These are phyloP conservation scores for Quadroppia sp. DNA, from an alignment of 2,888 invertebrate species.

Conservation along the genomic window DNA sequence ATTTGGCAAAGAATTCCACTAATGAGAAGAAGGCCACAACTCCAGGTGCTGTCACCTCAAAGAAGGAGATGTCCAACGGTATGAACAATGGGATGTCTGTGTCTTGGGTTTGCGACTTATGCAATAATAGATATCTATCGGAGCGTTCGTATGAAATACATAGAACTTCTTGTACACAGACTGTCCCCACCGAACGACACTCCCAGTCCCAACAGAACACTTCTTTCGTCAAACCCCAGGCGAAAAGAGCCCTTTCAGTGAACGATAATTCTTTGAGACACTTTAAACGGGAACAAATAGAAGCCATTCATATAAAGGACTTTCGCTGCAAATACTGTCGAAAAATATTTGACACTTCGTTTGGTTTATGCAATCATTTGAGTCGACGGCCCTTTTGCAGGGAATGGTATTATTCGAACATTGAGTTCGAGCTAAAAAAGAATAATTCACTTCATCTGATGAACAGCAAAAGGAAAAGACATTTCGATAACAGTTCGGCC, in stretches of 20 bases:
- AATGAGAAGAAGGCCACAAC: neutral
- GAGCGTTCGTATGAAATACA: slow-evolving; percentile 30
- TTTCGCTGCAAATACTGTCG: slow-evolving; percentile 27
- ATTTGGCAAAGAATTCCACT: neutral
- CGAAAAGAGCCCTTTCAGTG: neutral
- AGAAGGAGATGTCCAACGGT: neutral
- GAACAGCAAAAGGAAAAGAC: neutral
- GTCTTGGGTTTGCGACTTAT: slow-evolving; percentile 10
- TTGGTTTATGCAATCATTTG: slow-evolving; percentile 39
- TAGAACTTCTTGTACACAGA: slow-evolving; percentile 12
- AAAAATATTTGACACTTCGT: slow-evolving; percentile 5
- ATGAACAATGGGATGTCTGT: neutral
- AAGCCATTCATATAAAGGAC: slow-evolving; percentile 19
- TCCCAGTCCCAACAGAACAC: neutral
- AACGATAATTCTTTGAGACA: neutral
- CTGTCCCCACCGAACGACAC: neutral
- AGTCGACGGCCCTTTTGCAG: slow-evolving; percentile 37
- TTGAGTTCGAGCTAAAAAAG: slow-evolving; percentile 6
- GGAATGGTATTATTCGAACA: slow-evolving; percentile 32
- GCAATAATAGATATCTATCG: slow-evolving; percentile 1
- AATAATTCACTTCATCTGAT: neutral
- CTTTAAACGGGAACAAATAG: slow-evolving; percentile 15
- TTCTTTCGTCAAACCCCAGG: too few relatives aligned
- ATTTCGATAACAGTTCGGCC: too few relatives aligned
- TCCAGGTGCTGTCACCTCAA: neutral